Conservation (phyloP, 92 coral and sea anemone species). For the Phymanthus crucifer region DNA sequence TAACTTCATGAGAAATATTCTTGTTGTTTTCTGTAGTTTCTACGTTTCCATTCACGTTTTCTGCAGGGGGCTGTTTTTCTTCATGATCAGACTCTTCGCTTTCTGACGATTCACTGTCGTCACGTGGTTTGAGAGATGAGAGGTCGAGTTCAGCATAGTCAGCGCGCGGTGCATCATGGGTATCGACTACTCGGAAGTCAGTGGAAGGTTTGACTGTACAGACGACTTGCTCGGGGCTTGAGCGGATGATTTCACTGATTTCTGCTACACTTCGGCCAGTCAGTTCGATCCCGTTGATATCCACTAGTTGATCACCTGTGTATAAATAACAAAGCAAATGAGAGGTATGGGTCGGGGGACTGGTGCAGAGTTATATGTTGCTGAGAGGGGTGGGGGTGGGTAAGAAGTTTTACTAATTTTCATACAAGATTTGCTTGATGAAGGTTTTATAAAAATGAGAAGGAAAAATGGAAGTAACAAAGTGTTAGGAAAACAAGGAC, state of each 20-base stretch:
- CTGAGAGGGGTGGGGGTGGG: neutral
- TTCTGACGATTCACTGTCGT: constrained; percentile 38
- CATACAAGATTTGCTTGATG: no score
- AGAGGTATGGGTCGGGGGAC: no score
- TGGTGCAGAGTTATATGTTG: neutral
- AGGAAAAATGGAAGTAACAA: no score
- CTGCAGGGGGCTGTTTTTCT: neutral
- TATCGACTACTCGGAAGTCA: constrained; percentile 75
- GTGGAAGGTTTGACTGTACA: constrained; percentile 92
- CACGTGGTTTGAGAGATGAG: constrained; percentile 53
- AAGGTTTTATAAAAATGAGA: no score
- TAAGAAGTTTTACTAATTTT: neutral
- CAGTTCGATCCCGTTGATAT: constrained; percentile 87
- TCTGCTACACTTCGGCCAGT: constrained; percentile 76
- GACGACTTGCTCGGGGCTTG: constrained; percentile 73
- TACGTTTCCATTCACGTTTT: neutral
- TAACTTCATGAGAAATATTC: neutral
- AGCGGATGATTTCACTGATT: constrained; percentile 84
- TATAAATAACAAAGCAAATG: neutral
- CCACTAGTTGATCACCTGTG: constrained; percentile 89
- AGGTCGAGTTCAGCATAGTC: constrained; percentile 92
- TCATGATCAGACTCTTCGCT: constrained; percentile 32
- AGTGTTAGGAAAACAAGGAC: no score
- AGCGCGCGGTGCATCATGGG: constrained; percentile 57
- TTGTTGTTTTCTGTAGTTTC: neutral